Base-by-base conservation (phyloP, 2,888 invertebrate species). In the Rhogogaster chlorosoma region DNA sequence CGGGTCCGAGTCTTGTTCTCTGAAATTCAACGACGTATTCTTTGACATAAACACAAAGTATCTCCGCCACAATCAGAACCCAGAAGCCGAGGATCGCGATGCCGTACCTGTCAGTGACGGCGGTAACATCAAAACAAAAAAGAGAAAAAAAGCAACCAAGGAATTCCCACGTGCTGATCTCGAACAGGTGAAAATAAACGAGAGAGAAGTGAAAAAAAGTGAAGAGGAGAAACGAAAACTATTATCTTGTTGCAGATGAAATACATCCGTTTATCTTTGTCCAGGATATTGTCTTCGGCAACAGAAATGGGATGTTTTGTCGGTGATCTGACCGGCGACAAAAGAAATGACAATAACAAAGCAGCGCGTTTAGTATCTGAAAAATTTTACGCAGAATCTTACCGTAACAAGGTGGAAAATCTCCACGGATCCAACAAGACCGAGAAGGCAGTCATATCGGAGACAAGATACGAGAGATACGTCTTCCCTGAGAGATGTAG, bases 401-500 rank as follows among this genome's bases (percentile, higher is more conserved):
- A 92, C 85, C 87, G 87, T 57, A 85, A 89, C 70, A 85, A 88
- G 83, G 85, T 91, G 71, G 88, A 85, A 57, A 91, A 93, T 86
- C 92, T 94, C 61, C 92, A 94, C 87, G 97, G 97, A 45, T 95
- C 95, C 9, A 97, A 97, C 90, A 93, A 93, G 80, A 94, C 94
- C 7, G 92, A 94, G 6, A 88, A 89, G 57, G 92, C 96, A 80
- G 91, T 96, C 32, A 93, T 94, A 89, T 95, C 95, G 87, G 90
- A 89, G 85, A 90, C 96, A 7, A 92, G 94, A 57, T 90, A 93
- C 32, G 93, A 94, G 22, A 90, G 92, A 84, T 97, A 95, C 93
- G 91, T 97, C 29, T 95, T 98, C 89, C 98, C 98, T 32, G 92
- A 94, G 84, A 94, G 95, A 71, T 96, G 95, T 87, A 94, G 93